Base-by-base conservation (phyloP, 2,113 vertebrate species). In the Lophotis ruficrista region DNA sequence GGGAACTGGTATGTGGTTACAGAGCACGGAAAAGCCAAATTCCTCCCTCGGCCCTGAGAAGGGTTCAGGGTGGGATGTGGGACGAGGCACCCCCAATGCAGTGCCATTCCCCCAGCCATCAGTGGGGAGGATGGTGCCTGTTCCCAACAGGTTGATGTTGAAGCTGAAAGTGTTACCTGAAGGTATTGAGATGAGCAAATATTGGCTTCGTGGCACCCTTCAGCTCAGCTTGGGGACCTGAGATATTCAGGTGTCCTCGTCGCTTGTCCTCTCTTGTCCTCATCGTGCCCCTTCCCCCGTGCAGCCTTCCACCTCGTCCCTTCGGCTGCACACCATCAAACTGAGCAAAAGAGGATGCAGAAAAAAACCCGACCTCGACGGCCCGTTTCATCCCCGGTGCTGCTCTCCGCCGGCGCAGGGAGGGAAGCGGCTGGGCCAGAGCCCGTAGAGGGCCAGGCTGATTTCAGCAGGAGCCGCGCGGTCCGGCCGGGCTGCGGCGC, bases 401-500 rank as follows among this genome's bases (percentile, higher is more conserved):
- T 30, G 77, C 82, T 62, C 41, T 70, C 62, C 14, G 0, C 9
- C 2, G 8, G 83, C 14, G 4, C 41, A 6, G 51, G 23, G 62
- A 92, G 58, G 48, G 48, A 41, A 51, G 38, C 6, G 54, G 65
- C 58, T 76, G 80, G 89, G 90, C 87, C 9, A 28, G 81, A 80
- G 53, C 66, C 65, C 14, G 53, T 41, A 9, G 35, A 85, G 91
- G 91, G 77, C 93, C 10, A 5, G 72, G 89, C 90, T 33, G 84
- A 48, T 90, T 82, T 51, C 83, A 43, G 93, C 73, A 45, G 97
- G 85, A 89, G 96, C 81, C 66, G 6, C 23, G 6, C 9, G 30
- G 47, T 85, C 90, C 88, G 61, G 89, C 69, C 6, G n/a, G 71
- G 94, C 95, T 92, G 54, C 31, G 86, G 91, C 15, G 31, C 9